Conservation (phyloP, 2,888 invertebrate genomes). For the Augochlorella aurata region DNA sequence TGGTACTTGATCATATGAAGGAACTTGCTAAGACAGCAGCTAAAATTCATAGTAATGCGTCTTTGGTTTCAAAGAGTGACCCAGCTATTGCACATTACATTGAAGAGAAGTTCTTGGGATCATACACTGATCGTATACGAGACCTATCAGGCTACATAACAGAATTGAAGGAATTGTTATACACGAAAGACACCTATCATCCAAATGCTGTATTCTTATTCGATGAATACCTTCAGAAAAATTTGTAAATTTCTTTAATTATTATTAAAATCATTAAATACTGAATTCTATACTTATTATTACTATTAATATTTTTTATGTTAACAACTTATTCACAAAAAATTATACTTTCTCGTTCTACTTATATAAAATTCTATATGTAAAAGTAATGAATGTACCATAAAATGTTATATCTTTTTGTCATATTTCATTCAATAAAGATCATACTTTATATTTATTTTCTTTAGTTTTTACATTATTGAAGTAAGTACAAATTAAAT, state of each 20-base stretch:
- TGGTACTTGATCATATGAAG: conserved; percentile 90
- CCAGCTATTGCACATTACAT: conserved; percentile 86
- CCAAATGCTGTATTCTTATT: conserved; percentile 88
- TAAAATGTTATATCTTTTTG: conserved; percentile 25
- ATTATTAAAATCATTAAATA: conserved; percentile 30
- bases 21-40: conserved; percentile 87
- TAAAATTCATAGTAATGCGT: conserved; percentile 84
- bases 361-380: conserved; percentile 22
- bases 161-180: conserved; percentile 87
- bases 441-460: conserved; percentile 24
- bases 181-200: conserved; percentile 80
- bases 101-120: conserved; percentile 89
- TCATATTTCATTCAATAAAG: conserved; percentile 47
- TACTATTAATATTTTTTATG: conserved; percentile 12
- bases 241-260: conserved; percentile 58
- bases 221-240: conserved; percentile 85
- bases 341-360: conserved; percentile 21
- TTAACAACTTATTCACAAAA: conserved; percentile 8
- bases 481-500: conserved; percentile 5
- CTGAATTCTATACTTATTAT: conserved; percentile 37
- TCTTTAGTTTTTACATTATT: conserved; percentile 13
- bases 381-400: conserved; percentile 35
- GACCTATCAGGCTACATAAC: conserved; percentile 88
- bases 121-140: conserved; percentile 87
- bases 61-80: conserved; percentile 50